These are phyloP conservation scores for Rhea americana DNA, from an alignment of 2,113 vertebrate genomes.

Conservation along the genomic window DNA sequence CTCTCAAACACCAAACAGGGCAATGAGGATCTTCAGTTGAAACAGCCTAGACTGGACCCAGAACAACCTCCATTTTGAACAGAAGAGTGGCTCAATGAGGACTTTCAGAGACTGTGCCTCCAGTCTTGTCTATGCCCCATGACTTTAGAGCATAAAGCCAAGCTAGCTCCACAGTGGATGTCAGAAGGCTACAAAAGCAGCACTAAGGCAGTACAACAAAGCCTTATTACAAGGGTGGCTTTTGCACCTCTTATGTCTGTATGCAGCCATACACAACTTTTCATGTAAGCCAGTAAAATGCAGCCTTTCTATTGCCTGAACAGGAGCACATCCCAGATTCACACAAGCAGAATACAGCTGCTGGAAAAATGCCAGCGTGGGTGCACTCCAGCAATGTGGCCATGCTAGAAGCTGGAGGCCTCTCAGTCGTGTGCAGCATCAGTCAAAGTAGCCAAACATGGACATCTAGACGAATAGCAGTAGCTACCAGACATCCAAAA, in stretches of 20 bases:
- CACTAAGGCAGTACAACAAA: slow-evolving; percentile 59
- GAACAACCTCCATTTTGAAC: not conserved
- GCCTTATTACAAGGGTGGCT: slow-evolving; percentile 61
- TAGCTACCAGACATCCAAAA: not conserved
- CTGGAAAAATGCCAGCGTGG: slow-evolving; percentile 45
- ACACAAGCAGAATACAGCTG: slow-evolving; percentile 59
- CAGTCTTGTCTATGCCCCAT: not conserved
- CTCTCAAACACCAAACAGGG: slow-evolving; percentile 25
- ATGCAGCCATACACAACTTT: slow-evolving; percentile 60
- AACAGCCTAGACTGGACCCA: slow-evolving; percentile 4
- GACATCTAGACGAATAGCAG: not conserved
- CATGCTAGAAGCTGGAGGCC: not conserved
- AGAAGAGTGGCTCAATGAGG: not conserved
- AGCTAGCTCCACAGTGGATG: slow-evolving; percentile 36
- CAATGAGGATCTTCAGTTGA: not conserved
- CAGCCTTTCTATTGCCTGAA: slow-evolving; percentile 64
- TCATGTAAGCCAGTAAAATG: slow-evolving; percentile 63
- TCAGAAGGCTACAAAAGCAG: slow-evolving; percentile 59
- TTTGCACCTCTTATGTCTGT: slow-evolving; percentile 54
- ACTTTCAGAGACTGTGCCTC: not conserved
- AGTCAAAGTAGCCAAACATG: not conserved
- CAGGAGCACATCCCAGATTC: slow-evolving; percentile 20
- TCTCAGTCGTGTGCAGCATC: not conserved
- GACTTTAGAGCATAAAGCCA: slow-evolving; percentile 14
- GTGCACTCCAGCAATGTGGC: slow-evolving; percentile 1